Evolutionary conservation across 2,797 vertebrate species (phyloP).

Genomic region (Clarias pachynema): DNA sequence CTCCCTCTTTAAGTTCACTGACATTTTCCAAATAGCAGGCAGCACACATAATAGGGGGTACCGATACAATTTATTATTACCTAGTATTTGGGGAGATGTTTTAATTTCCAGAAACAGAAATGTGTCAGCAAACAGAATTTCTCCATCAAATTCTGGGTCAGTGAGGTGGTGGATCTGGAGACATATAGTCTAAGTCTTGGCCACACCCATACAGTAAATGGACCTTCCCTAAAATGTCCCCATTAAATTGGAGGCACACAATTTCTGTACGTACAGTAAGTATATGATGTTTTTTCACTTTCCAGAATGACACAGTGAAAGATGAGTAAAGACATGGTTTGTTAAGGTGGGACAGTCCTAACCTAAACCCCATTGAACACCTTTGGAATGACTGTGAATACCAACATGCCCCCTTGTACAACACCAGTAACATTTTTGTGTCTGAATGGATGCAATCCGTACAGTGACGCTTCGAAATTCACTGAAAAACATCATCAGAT

Average conservation of each 20-base stretch:
- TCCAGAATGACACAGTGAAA: neutral
- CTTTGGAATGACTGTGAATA: neutral
- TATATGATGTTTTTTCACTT: neutral
- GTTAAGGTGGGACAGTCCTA: neutral
- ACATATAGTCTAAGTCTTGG: too few relatives aligned
- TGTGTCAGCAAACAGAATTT: neutral
- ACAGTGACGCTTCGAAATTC: neutral
- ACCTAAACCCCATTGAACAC: neutral
- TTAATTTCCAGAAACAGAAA: neutral
- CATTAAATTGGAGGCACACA: neutral
- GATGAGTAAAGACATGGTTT: neutral
- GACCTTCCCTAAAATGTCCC: neutral
- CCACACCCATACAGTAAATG: neutral
- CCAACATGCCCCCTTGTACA: neutral
- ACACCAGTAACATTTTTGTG: neutral
- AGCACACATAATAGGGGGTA: neutral
- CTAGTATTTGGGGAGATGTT: neutral
- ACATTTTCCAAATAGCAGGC: neutral
- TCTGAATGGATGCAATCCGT: neutral
- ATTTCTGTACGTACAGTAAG: too few relatives aligned
- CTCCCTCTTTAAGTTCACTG: neutral
- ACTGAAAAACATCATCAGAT: neutral
- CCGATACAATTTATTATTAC: neutral
- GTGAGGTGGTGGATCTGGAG: too few relatives aligned
- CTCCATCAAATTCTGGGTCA: too few relatives aligned